A percentile compares a stretch with the other conserved stretches of the same genome.
These are phyloP conservation scores for Callipepla californica DNA, from an alignment of 2,113 vertebrate species.

Conservation along the genomic window DNA sequence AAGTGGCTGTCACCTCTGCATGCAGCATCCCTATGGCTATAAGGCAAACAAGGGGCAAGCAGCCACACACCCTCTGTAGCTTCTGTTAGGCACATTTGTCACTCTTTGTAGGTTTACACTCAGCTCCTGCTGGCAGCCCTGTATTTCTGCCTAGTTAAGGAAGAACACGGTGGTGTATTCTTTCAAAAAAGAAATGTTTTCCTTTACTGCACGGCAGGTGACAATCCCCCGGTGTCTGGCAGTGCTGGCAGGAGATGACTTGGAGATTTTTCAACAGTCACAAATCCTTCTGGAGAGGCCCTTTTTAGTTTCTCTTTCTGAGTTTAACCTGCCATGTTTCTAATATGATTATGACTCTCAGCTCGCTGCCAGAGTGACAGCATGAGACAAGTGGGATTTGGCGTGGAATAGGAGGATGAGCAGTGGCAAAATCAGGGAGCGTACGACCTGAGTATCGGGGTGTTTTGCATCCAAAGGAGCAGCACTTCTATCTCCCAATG, in stretches of 20 bases:
- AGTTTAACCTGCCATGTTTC: conserved; percentile 40
- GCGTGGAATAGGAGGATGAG: neutral
- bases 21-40: neutral
- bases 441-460: neutral
- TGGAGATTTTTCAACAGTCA: conserved; percentile 23
- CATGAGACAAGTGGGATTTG: conserved; percentile 47
- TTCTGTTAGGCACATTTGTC: neutral
- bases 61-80: neutral
- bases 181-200: neutral
- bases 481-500: conserved; percentile 31
- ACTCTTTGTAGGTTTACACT: neutral
- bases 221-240: neutral
- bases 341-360: conserved; percentile 12
- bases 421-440: neutral
- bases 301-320: neutral
- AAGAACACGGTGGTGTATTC: neutral
- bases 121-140: conserved; percentile 51
- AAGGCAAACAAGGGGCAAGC: rapidly evolving
- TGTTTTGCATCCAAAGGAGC: conserved; percentile 30
- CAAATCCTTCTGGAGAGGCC: conserved; percentile 12
- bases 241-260: neutral
- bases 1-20: neutral
- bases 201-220: neutral
- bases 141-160: conserved; percentile 51
- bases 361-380: conserved; percentile 59